These are phyloP conservation scores for Macrophya annulata DNA, from an alignment of 2,888 invertebrate genomes.

Conservation along the genomic window DNA sequence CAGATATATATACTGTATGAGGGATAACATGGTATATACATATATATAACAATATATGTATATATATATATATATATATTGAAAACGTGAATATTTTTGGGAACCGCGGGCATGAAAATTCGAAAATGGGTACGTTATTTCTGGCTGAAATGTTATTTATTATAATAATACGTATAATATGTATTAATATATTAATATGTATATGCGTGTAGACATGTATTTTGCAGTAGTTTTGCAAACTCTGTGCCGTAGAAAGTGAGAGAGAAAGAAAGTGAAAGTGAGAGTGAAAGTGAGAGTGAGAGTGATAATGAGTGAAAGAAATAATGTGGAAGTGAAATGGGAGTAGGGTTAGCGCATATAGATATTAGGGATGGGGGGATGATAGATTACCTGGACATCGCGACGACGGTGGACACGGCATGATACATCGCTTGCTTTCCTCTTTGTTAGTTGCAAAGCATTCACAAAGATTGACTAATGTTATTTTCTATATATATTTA, in stretches of 20 bases:
- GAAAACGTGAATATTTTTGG: background rate
- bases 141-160: background rate
- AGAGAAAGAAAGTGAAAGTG: constrained; percentile 39
- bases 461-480: constrained; percentile 63
- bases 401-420: constrained; percentile 96
- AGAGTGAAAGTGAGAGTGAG: constrained; percentile 35
- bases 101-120: background rate
- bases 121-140: background rate
- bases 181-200: too few species aligned
- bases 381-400: constrained; percentile 83
- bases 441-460: constrained; percentile 80
- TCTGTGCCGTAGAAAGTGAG: constrained; percentile 27
- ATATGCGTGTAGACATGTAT: background rate
- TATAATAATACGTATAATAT: too few species aligned
- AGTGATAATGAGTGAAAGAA: constrained; percentile 49
- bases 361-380: constrained; percentile 39
- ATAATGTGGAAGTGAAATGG: constrained; percentile 43
- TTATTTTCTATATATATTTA: constrained; percentile 40
- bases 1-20: background rate
- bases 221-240: background rate
- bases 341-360: background rate
- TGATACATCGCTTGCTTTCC: constrained; percentile 96
- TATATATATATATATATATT: background rate
- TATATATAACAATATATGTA: background rate
- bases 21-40: background rate